Evolutionary conservation across 2,113 vertebrate species (phyloP), one percentile per base, ranked within the genome.

Genomic region (Seriola aureovittata): DNA sequence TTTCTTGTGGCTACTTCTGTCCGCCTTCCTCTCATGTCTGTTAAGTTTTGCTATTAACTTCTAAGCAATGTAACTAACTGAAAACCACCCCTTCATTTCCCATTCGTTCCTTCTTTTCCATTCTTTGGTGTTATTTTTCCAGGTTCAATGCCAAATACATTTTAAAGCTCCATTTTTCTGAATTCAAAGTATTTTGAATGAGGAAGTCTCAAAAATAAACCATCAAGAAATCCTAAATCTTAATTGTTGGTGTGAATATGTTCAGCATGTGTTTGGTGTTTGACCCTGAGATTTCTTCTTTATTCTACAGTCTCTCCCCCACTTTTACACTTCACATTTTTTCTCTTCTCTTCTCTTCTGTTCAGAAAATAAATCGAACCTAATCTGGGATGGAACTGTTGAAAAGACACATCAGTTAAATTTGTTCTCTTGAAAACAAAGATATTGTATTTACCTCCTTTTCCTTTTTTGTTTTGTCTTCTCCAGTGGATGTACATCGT

Each of bases 401-500:
- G 32, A n/a, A 46, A 38, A 62, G 32, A 58, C 32, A 46, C 50
- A 4, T 81, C 32, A 62, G 8, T 73, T 58, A 14, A 11, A 87
- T 81, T 40, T n/a, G 8, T 46, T 32, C 9, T 8, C 9, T 36
- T 0, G 0, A 0, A 74, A 69, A 46, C 19, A 34, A n/a, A 59
- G 13, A 23, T 42, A 16, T 14, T 5, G 4, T 54, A 29, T 72
- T 77, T 8, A 77, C 19, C 7, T 17, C 3, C 3, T 2, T 17
- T 40, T 17, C 3, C 3, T 52, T 36, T 21, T 48, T n/a, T 19
- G 19, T 7, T n/a, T 67, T 59, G 8, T 77, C 34, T 23, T 52
- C 73, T 64, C 13, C 94, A 98, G 97, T 98, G 97, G 97, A 98
- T 98, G 97, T 98, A 98, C 94, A 98, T 98, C 62, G 96, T 98